Evolutionary conservation across 1,140 invertebrate genomes (phyloP), one percentile per base, ranked within the genome.

Genomic region (Drosophila parvula): DNA sequence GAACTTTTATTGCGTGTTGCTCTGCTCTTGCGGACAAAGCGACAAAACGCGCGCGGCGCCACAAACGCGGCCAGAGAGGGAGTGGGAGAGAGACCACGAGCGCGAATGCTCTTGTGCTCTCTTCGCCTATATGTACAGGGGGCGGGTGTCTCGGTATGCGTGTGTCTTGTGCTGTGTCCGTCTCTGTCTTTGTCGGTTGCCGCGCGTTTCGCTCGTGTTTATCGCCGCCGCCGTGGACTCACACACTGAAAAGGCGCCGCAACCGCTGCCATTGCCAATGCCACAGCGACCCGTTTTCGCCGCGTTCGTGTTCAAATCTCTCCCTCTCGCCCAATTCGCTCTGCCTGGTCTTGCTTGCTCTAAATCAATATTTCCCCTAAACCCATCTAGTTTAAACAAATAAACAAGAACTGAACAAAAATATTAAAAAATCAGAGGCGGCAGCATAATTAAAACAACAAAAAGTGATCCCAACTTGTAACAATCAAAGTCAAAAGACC

Each of bases 1-100:
- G 84, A 83, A 89, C 83, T 88, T 88, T 88, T 88, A 89, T 89
- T 89, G 84, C 84, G 85, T 73, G 67, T 84, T 84, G 78, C 81
- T 55, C 51, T 80, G 68, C 85, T 73, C 74, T 43, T 58, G 74
- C 74, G 78, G 75, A 70, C 78, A 57, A 79, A 84, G 81, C 77
- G 76, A 81, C 83, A 83, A 80, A 69, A 55, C 62, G 64, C 47
- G 65, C 62, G 65, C 65, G 47, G 59, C 62, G 60, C 83, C 69
- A 88, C 84, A 88, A 89, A 79, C 78, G 55, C 79, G 70, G 47
- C 48, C 57, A 60, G 61, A 56, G 57, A 43, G 48, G 27, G n/a
- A 47, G 56, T 60, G 53, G 60, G 81, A 50, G 73, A 43, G 51
- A 53, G 51, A 43, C 28, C 38, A 34, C 43, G 38, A 60, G 44